These are phyloP conservation scores for Ladona fulva DNA, from an alignment of 1,140 invertebrate genomes.

Conservation along the genomic window DNA sequence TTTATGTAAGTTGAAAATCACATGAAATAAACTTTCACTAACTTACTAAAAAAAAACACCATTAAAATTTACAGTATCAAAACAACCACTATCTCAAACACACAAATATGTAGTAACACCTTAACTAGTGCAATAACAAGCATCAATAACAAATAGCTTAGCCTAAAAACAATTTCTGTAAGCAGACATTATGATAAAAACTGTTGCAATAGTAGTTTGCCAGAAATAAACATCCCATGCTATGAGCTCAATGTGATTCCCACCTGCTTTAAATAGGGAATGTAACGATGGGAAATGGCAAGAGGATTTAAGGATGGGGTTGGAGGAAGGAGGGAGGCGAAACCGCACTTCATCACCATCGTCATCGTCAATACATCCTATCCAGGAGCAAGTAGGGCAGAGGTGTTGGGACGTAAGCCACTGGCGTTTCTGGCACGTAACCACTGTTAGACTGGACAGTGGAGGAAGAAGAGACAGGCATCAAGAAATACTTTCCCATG, in stretches of 20 bases:
- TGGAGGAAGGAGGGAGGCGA: neutral
- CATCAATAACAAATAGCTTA: neutral
- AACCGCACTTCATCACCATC: constrained; percentile 50
- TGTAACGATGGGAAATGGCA: neutral
- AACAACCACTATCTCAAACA: too few species aligned
- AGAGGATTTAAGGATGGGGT: neutral
- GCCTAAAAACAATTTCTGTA: neutral
- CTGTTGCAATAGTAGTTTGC: neutral
- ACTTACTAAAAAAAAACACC: too few species aligned
- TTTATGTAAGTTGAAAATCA: too few species aligned
- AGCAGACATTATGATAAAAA: neutral
- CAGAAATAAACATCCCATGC: neutral
- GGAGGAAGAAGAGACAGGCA: neutral
- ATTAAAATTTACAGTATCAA: too few species aligned
- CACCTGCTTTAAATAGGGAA: neutral
- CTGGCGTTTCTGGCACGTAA: neutral
- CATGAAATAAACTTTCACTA: too few species aligned
- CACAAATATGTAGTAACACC: neutral
- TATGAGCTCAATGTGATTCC: neutral
- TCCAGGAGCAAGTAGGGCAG: constrained; percentile 11
- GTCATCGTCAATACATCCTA: constrained; percentile 35
- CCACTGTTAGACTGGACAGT: neutral
- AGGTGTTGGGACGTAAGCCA: constrained; percentile 12
- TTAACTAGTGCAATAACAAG: neutral
- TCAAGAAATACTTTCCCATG: neutral